Evolutionary conservation across 2,113 vertebrate species (phyloP).

Genomic region (Platysteira castanea): DNA sequence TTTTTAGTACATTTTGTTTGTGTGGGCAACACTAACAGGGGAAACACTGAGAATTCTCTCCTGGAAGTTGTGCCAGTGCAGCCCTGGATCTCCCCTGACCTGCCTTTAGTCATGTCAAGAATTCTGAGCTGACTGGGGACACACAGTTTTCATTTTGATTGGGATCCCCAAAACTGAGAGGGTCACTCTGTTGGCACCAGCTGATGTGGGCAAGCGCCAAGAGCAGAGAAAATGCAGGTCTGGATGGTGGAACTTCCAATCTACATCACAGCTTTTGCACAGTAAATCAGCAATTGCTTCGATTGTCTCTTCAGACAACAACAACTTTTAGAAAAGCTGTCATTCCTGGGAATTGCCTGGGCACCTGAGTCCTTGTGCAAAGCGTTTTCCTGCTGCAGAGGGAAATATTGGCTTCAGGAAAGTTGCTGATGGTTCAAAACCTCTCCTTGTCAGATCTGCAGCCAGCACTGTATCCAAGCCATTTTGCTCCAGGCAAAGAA

Average conservation of each 20-base stretch:
- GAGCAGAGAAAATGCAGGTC: neutral
- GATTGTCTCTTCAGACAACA: neutral
- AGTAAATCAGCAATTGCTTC: neutral
- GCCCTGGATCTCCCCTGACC: neutral
- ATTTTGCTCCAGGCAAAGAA: slow-evolving; percentile 32
- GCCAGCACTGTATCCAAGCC: neutral
- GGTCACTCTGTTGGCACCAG: neutral
- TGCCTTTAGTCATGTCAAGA: neutral
- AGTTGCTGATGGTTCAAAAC: slow-evolving; percentile 50
- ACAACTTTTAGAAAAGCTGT: neutral
- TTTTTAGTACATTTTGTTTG: neutral
- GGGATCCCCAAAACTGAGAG: neutral
- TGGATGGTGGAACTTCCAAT: neutral
- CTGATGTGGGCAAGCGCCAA: neutral
- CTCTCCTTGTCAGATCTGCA: slow-evolving; percentile 45
- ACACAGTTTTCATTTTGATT: neutral
- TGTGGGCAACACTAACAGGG: neutral
- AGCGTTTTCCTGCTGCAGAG: neutral
- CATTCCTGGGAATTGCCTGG: neutral
- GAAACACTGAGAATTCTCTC: neutral
- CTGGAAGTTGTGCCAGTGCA: neutral
- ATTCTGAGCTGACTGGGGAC: neutral
- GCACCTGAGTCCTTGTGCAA: neutral
- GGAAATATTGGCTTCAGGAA: neutral
- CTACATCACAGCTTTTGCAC: neutral